Evolutionary conservation across 1,140 invertebrate species (phyloP).

Genomic region (Drosophila ogumai): DNA sequence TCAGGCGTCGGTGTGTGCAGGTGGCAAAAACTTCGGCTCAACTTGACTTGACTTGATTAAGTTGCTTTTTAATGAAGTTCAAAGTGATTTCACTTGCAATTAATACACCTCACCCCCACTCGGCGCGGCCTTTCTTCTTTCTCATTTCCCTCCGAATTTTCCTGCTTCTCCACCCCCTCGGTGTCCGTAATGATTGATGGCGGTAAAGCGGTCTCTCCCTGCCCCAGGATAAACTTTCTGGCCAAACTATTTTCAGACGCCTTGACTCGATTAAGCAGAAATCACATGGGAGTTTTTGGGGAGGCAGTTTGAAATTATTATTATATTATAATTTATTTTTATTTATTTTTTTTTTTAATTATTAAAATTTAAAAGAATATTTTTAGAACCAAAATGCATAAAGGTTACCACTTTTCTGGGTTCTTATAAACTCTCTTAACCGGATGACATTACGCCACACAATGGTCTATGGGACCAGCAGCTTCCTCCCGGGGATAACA

Average conservation of each 20-base stretch:
- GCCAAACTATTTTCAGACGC: slow-evolving; percentile 34
- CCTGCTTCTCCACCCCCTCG: too few species aligned
- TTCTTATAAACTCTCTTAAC: background rate
- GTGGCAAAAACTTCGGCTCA: slow-evolving; percentile 58
- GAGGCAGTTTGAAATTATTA: background rate
- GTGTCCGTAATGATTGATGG: slow-evolving; percentile 30
- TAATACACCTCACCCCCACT: slow-evolving; percentile 55
- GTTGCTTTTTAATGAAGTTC: slow-evolving; percentile 82
- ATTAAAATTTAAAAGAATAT: background rate
- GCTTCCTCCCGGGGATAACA: slow-evolving; percentile 32
- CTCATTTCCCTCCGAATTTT: background rate
- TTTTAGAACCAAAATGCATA: background rate
- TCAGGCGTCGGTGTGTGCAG: background rate
- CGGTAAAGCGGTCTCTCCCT: background rate
- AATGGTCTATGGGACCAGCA: background rate
- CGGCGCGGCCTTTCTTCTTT: background rate
- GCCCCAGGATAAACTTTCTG: slow-evolving; percentile 11
- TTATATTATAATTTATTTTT: background rate
- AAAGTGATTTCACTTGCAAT: slow-evolving; percentile 80
- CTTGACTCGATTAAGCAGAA: background rate
- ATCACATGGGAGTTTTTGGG: background rate
- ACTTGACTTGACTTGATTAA: slow-evolving; percentile 74
- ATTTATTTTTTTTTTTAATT: background rate
- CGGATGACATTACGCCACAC: background rate
- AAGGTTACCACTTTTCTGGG: background rate